Conservation (phyloP, 1,140 invertebrate species). For the Diuraphis noxia region DNA sequence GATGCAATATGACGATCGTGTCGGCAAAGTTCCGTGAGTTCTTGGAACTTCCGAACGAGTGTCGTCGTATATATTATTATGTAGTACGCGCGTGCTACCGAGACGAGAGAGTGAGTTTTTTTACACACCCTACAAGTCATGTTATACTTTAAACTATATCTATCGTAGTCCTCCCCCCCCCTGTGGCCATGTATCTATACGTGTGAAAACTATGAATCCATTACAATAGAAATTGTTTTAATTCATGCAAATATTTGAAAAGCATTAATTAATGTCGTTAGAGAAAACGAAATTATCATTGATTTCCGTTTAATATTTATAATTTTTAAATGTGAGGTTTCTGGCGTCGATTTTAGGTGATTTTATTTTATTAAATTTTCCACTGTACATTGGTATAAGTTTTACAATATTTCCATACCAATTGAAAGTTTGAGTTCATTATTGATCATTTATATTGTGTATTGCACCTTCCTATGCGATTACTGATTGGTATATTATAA, state of each 20-base stretch:
- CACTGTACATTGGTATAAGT: too few relatives aligned
- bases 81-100: neutral
- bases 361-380: too few relatives aligned
- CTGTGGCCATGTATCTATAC: too few relatives aligned
- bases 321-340: too few relatives aligned
- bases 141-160: neutral
- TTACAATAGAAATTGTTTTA: too few relatives aligned
- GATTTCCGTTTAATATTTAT: neutral
- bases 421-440: too few relatives aligned
- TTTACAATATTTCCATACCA: too few relatives aligned
- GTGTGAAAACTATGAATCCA: too few relatives aligned
- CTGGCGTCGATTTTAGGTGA: too few relatives aligned
- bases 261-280: neutral
- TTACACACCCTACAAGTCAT: neutral
- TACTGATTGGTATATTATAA: too few relatives aligned
- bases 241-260: neutral
- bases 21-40: neutral
- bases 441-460: too few relatives aligned
- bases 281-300: neutral
- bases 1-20: neutral
- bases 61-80: neutral
- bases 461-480: too few relatives aligned
- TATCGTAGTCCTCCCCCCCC: neutral
- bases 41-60: neutral
- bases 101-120: neutral